These are phyloP conservation scores for Barbus barbus DNA, from an alignment of 2,113 vertebrate species.

Conservation along the genomic window DNA sequence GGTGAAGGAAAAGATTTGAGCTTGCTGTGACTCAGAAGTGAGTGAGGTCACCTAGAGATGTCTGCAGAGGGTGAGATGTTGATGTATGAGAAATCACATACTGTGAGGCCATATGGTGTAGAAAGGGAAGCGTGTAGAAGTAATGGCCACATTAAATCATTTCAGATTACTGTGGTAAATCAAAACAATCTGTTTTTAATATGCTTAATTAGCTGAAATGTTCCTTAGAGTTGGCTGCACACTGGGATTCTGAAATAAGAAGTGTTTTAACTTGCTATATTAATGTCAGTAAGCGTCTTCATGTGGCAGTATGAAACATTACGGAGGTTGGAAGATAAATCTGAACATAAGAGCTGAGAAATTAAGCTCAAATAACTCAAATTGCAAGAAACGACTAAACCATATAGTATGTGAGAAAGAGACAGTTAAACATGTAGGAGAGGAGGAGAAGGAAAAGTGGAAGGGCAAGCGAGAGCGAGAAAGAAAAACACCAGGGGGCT, in stretches of 20 bases:
- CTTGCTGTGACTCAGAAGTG: neutral
- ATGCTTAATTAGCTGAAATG: neutral
- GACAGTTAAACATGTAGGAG: neutral
- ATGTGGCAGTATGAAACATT: neutral
- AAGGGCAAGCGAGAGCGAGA: neutral
- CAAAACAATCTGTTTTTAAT: conserved; percentile 24
- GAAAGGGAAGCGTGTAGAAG: conserved; percentile 5
- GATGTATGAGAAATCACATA: conserved; percentile 10
- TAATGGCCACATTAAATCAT: conserved; percentile 26
- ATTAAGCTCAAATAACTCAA: neutral
- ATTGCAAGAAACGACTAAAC: too few relatives aligned
- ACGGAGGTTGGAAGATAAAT: neutral
- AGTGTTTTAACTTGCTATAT: neutral
- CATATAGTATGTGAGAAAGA: neutral
- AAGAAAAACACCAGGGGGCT: conserved; percentile 24
- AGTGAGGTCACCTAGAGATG: conserved; percentile 12
- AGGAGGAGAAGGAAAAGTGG: neutral
- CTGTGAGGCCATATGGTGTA: conserved; percentile 44
- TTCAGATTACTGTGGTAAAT: conserved; percentile 18
- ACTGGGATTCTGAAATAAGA: neutral
- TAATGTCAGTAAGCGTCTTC: neutral
- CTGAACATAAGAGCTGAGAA: neutral
- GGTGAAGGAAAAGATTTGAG: neutral
- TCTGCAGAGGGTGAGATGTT: conserved; percentile 4
- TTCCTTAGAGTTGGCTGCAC: neutral